These are phyloP conservation scores for Nasonia vitripennis DNA, from an alignment of 1,140 invertebrate species.

Conservation along the genomic window DNA sequence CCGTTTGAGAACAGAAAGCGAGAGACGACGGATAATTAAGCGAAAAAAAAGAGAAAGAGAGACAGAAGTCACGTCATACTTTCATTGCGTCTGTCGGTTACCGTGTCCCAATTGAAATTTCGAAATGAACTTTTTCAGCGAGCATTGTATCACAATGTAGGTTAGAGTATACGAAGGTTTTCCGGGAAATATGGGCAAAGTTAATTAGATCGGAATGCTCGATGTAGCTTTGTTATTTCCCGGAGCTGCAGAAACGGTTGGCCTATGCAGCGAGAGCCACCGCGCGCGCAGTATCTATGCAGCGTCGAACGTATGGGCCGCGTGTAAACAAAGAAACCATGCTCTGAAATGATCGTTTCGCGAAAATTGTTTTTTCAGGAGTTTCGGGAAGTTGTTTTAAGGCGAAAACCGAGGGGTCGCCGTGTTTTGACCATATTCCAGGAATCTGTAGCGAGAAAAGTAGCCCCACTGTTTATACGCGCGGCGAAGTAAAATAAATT, in stretches of 20 bases:
- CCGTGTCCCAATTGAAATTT: background rate
- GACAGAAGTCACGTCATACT: background rate
- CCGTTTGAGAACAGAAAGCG: background rate
- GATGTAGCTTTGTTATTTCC: background rate
- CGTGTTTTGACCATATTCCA: background rate
- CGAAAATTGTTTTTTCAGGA: background rate
- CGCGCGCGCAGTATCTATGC: background rate
- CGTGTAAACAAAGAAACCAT: background rate
- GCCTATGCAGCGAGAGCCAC: background rate
- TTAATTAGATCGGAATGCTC: background rate
- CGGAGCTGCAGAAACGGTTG: background rate
- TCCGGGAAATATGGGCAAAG: background rate
- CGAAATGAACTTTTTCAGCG: background rate
- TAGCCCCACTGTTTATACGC: background rate
- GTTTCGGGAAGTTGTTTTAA: background rate
- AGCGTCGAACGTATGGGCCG: background rate
- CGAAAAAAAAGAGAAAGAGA: background rate
- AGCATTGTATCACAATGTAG: background rate
- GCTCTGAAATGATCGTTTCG: background rate
- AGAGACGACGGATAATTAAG: conserved; percentile 12
- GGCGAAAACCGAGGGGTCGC: background rate
- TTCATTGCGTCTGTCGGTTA: background rate
- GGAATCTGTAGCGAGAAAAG: background rate
- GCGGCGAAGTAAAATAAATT: background rate
- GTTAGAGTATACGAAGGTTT: background rate